These are phyloP conservation scores for Philopedon plagiatum DNA, from an alignment of 2,888 invertebrate genomes.

Conservation along the genomic window DNA sequence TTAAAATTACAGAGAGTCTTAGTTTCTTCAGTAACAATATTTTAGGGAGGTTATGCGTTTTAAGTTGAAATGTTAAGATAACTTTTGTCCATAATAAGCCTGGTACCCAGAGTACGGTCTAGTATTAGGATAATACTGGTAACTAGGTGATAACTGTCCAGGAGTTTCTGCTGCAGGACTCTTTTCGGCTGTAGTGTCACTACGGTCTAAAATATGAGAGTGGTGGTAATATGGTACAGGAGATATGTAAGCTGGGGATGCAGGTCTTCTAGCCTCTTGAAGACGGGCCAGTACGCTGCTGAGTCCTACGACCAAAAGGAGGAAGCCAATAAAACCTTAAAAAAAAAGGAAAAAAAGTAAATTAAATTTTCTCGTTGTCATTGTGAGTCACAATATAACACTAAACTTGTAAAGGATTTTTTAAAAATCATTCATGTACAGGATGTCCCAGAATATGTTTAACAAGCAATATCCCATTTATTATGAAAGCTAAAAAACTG, in stretches of 20 bases:
- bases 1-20: too few relatives aligned
- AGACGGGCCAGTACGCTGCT: constrained; percentile 65
- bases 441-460: too few relatives aligned
- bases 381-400: too few relatives aligned
- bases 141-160: constrained; percentile 9
- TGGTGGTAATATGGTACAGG: constrained; percentile 39
- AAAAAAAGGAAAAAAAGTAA: neutral
- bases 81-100: constrained; percentile 12
- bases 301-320: constrained; percentile 67
- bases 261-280: constrained; percentile 61
- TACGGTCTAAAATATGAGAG: constrained; percentile 37
- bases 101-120: constrained; percentile 23
- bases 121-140: constrained; percentile 31
- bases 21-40: too few relatives aligned
- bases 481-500: too few relatives aligned
- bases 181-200: constrained; percentile 34
- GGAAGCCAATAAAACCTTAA: constrained; percentile 75
- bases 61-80: neutral
- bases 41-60: too few relatives aligned
- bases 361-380: neutral
- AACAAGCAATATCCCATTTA: too few relatives aligned
- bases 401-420: too few relatives aligned
- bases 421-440: too few relatives aligned
- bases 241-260: constrained; percentile 30
- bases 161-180: neutral